These are phyloP conservation scores for Pocillopora damicornis DNA, from an alignment of 64 coral and sea anemone genomes.

Conservation along the genomic window DNA sequence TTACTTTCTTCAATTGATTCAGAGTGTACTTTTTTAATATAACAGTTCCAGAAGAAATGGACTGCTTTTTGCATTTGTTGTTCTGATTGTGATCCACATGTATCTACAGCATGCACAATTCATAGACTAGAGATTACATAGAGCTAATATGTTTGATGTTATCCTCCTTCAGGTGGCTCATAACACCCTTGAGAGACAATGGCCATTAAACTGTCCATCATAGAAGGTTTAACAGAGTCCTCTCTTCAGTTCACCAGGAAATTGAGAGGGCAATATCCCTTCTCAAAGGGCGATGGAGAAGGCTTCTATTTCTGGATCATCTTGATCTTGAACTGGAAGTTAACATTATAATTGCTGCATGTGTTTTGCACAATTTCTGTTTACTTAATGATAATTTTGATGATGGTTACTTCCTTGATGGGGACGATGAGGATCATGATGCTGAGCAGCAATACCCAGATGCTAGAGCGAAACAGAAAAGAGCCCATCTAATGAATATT, in stretches of 20 bases:
- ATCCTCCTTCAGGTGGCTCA: conserved; percentile 31
- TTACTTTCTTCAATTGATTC: too few relatives aligned
- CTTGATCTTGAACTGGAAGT: conserved; percentile 46
- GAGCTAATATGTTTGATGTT: neutral
- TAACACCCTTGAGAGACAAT: conserved; percentile 30
- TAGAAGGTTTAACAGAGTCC: conserved; percentile 16
- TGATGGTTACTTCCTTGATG: conserved; percentile 24
- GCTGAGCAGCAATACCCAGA: neutral
- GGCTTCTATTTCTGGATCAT: conserved; percentile 29
- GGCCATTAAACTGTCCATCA: neutral
- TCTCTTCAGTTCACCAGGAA: conserved; percentile 4
- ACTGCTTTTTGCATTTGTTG: too few relatives aligned
- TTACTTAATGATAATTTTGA: conserved; percentile 51
- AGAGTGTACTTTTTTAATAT: too few relatives aligned
- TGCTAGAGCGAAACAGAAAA: neutral
- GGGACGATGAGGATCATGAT: neutral
- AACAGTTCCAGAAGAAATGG: too few relatives aligned
- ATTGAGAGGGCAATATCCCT: conserved; percentile 20
- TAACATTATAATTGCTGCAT: conserved; percentile 35
- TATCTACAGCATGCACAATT: too few relatives aligned
- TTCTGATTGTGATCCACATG: too few relatives aligned
- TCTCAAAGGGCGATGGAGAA: conserved; percentile 25
- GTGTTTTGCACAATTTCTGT: conserved; percentile 59
- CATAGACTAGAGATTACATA: too few relatives aligned
- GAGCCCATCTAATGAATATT: neutral